Conservation (phyloP, 2,888 invertebrate species). For the Ferrisia virgata region DNA sequence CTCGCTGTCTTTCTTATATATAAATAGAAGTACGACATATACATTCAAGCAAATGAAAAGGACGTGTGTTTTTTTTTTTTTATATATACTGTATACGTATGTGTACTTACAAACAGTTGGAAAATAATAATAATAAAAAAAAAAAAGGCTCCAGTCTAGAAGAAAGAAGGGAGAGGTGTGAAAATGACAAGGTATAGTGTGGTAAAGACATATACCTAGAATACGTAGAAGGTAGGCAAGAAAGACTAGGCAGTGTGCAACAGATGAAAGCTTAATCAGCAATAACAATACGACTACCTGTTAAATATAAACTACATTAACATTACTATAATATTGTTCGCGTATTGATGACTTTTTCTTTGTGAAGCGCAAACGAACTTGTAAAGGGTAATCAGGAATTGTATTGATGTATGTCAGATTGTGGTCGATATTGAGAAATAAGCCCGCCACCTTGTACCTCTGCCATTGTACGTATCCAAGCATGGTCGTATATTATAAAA, state of each 20-base stretch:
- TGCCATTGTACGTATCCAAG: not conserved
- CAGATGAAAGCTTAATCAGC: constrained; percentile 39
- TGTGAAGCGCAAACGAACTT: not conserved
- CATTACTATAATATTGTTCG: constrained; percentile 26
- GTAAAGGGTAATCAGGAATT: constrained; percentile 41
- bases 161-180: not conserved
- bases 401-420: constrained; percentile 41
- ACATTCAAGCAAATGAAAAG: not conserved
- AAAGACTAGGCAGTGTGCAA: not conserved
- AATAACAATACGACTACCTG: constrained; percentile 40
- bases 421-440: constrained; percentile 40
- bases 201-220: too few relatives aligned
- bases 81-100: too few relatives aligned
- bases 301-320: constrained; percentile 36
- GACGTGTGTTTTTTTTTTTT: not conserved
- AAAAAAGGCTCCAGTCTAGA: not conserved
- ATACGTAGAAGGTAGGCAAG: not conserved
- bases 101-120: too few relatives aligned
- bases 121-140: not conserved
- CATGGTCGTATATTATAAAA: constrained; percentile 4
- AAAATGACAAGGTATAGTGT: not conserved
- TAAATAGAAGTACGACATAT: not conserved
- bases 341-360: constrained; percentile 32
- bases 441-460: not conserved
- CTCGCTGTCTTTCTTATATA: not conserved